Evolutionary conservation across 2,888 invertebrate species (phyloP), one percentile per base, ranked within the genome.

Genomic region (Dasysyrphus tricinctus): DNA sequence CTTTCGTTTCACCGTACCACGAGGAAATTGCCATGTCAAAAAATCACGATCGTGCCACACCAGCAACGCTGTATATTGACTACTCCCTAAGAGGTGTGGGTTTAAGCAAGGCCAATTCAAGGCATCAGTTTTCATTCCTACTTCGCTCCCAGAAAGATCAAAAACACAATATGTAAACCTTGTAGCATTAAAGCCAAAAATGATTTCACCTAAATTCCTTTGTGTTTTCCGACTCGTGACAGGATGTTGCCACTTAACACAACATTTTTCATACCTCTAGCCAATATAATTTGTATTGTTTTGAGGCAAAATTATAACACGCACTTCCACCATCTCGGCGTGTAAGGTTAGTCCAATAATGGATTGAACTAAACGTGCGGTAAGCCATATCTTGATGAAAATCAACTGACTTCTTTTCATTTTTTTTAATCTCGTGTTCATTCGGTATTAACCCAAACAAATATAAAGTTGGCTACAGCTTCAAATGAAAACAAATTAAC

Each of bases 321-420:
- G 63, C 63, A 44, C 44, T 44, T 44, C 11, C 16, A 12, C 44
- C n/a, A 24, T 16, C 11, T n/a, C 39, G 29, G 44, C 24, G 24
- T 44, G 63, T 29, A 11, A 12, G 63, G 44, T 63, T 44, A 29
- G 63, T 24, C 29, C 63, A 44, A 44, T 63, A 44, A 63, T 63
- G 44, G 44, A 63, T 63, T 63, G 63, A 29, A 47, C 29, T 16
- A 16, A 44, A 44, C 63, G 63, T 63, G 44, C 6, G 63, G 44
- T 63, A 6, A 44, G n/a, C 63, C 63, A 63, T 63, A 32, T 63
- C 44, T 44, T 63, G 44, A 63, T 44, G 29, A 16, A 63, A 63
- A 63, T 63, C 3, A 19, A 63, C 9, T 47, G 1, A 32, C 24
- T 39, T 54, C n/a, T 51, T 34, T n/a, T 37, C 16, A 11, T 16